phyloP scores from a whole-genome alignment of 2,888 invertebrate genomes.

The Philonicus albiceps region DNA sequence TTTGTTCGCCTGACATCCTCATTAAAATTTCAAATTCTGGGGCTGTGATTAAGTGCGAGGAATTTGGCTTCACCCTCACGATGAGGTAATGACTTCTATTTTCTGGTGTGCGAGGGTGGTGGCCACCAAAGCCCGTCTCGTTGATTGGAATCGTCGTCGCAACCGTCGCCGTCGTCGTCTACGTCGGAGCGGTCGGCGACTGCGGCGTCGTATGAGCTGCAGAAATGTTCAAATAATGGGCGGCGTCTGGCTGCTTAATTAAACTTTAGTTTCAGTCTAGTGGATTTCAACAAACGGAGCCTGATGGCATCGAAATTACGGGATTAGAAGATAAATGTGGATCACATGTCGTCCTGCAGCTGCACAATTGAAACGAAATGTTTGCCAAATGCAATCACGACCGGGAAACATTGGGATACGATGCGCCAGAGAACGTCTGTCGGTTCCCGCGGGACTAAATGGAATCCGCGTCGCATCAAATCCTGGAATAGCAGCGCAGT shows the following conservation, averaged over 20 bases:
- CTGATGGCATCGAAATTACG: conserved; percentile 32
- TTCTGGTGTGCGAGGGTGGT: not conserved
- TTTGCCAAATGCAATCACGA: conserved; percentile 22
- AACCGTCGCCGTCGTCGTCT: not conserved
- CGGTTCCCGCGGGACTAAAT: not conserved
- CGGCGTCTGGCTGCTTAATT: conserved; percentile 36
- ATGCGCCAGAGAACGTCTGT: not conserved
- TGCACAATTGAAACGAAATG: conserved; percentile 20
- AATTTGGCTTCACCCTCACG: conserved; percentile 18
- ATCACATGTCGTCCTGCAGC: conserved; percentile 13
- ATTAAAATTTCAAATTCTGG: conserved; percentile 36
- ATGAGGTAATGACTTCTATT: conserved; percentile 32
- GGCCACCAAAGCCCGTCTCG: not conserved
- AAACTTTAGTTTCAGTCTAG: conserved; percentile 35
- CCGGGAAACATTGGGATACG: not conserved
- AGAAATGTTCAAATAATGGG: conserved; percentile 35
- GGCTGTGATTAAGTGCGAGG: conserved; percentile 34
- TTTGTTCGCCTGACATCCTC: conserved; percentile 32
- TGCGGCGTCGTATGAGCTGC: not conserved
- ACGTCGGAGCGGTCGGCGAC: not conserved
- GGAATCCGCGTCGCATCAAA: not conserved
- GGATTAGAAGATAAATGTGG: conserved; percentile 30
- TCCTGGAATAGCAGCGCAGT: not conserved
- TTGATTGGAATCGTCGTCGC: conserved; percentile 21
- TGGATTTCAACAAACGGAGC: conserved; percentile 20